A percentile compares a stretch with the other conserved stretches of the same genome.
Evolutionary conservation across 2,888 invertebrate species (phyloP).

Genomic region (Thysanoteuthis rhombus): DNA sequence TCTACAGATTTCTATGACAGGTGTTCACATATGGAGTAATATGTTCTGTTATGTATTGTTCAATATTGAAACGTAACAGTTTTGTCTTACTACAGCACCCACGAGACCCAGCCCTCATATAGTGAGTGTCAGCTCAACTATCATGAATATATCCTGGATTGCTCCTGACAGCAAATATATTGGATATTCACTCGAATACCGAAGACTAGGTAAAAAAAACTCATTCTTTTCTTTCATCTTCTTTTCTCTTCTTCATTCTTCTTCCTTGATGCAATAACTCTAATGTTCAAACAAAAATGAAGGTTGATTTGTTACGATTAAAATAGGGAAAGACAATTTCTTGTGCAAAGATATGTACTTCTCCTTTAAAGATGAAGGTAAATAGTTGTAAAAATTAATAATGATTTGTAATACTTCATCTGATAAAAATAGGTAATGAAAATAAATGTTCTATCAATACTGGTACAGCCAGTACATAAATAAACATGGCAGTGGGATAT

Average conservation of each 20-base stretch:
- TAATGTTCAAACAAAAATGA: neutral
- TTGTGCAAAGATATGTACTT: neutral
- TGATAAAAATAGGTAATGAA: neutral
- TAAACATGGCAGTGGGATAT: too few relatives aligned
- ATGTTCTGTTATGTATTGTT: neutral
- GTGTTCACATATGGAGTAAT: neutral
- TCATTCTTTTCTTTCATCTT: neutral
- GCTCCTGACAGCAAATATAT: neutral
- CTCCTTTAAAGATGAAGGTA: too few relatives aligned
- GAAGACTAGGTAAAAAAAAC: conserved; percentile 29
- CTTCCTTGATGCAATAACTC: neutral
- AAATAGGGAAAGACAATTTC: neutral
- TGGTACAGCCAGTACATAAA: too few relatives aligned
- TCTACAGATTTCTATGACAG: neutral
- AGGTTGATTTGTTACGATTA: neutral
- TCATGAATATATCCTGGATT: conserved; percentile 20
- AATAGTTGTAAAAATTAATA: too few relatives aligned
- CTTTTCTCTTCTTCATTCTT: neutral
- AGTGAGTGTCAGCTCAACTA: conserved; percentile 1
- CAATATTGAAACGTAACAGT: neutral
- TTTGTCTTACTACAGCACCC: conserved; percentile 28
- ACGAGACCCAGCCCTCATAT: neutral
- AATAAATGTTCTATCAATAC: too few relatives aligned
- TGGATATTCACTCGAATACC: conserved; percentile 28
- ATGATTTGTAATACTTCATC: too few relatives aligned